phyloP scores from a whole-genome alignment of 2,113 vertebrate species.

The human (Homo sapiens) region DNA sequence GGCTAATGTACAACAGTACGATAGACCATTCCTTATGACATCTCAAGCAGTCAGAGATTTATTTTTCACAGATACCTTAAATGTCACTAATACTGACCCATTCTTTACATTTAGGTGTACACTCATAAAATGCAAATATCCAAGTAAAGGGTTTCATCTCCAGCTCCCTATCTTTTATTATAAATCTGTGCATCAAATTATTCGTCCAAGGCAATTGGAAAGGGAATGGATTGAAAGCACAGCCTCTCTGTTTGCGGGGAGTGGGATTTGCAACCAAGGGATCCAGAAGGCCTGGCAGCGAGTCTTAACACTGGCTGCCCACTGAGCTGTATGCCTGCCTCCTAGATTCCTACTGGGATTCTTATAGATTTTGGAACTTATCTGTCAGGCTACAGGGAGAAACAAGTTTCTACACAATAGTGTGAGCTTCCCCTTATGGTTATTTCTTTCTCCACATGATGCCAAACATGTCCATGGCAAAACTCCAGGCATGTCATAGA shows the following conservation, averaged over 20 bases:
- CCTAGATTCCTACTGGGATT: not conserved
- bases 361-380: not conserved
- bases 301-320: not conserved
- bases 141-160: not conserved
- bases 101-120: not conserved
- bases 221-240: not conserved
- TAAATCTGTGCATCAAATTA: not conserved
- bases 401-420: not conserved
- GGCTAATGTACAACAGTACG: not conserved
- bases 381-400: not conserved
- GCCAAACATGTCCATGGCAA: not conserved
- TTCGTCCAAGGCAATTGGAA: not conserved
- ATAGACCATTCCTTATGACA: not conserved
- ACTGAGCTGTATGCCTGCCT: not conserved
- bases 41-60: not conserved
- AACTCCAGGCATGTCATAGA: not conserved
- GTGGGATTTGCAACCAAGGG: not conserved
- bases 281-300: not conserved
- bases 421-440: not conserved
- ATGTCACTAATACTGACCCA: not conserved
- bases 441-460: not conserved
- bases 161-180: not conserved
- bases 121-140: not conserved
- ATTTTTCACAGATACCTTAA: not conserved
- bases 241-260: not conserved